Base-by-base conservation (phyloP, 53 echinoderm and acorn worm species). In the Pentamera pediparva region DNA sequence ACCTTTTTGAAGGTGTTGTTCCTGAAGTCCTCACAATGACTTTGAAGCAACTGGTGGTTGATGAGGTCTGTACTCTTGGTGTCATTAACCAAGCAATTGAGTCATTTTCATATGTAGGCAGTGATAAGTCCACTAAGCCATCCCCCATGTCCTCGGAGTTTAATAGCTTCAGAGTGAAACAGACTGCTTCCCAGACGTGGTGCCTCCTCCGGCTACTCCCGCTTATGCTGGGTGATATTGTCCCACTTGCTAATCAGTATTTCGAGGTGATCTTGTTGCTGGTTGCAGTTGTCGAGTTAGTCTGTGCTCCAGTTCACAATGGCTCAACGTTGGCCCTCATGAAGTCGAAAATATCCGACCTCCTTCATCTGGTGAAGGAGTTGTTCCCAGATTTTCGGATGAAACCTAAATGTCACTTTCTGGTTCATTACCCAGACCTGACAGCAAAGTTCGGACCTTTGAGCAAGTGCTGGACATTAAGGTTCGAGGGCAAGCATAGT, bases 281-380 rank as follows among this genome's bases (percentile, higher is more conserved):
- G 37, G 39, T 77, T 58, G 37, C 59, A 22, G 59, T 77, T 36
- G 77, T 77, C 12, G 77, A 64, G 33, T 36, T 59, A 61, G 33
- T 49, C 20, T 77, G 77, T 45, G 77, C 77, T 43, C 77, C 77
- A 77, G 62, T 59, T 51, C 51, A 51, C 5, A 25, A 51, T 51
- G 51, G 51, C 20, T 51, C 51, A 8, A 51, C 51, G 25, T 5
- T 51, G 19, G 51, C 51, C 6, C 25, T 51, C 3, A 51, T 51
- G 51, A 51, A 51, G 15, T 51, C 51, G 12, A 51, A 51, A 25
- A 51, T 51, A 51, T 21, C 51, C 6, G 59, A 59, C 31, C 5
- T 59, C 4, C 59, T 59, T 59, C 12, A 31, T 9, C 32, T 59
- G 28, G 0, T 59, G 12, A 59, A 32, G 30, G 59, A 59, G 32